phyloP scores from a whole-genome alignment of 2,888 invertebrate species.

The Volucella bombylans region DNA sequence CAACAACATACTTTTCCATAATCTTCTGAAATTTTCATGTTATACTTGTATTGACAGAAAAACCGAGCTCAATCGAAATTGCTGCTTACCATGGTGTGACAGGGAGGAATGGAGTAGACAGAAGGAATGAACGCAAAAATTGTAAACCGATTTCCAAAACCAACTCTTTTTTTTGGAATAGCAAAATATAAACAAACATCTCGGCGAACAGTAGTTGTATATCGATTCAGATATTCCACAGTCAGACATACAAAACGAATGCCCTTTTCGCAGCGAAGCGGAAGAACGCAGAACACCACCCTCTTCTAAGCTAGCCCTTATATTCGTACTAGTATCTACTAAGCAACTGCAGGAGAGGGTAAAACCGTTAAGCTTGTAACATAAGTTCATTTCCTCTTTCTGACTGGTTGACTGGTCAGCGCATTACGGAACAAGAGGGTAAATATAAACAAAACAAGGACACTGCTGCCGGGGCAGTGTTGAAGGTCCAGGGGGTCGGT shows the following conservation, averaged over 20 bases:
- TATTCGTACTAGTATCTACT: not conserved
- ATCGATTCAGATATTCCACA: conserved; percentile 51
- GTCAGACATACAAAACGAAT: not conserved
- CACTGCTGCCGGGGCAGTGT: not conserved
- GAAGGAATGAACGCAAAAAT: conserved; percentile 4
- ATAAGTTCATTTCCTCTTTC: conserved; percentile 50
- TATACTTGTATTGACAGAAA: conserved; percentile 47
- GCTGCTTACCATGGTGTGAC: conserved; percentile 26
- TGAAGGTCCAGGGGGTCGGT: not conserved
- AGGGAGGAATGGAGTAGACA: conserved; percentile 3
- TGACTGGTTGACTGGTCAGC: conserved; percentile 47
- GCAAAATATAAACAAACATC: conserved; percentile 47
- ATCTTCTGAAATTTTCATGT: not conserved
- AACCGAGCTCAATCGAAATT: conserved; percentile 53
- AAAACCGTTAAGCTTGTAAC: conserved; percentile 55
- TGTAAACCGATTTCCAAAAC: conserved; percentile 40
- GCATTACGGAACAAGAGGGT: conserved; percentile 10
- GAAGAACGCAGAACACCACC: conserved; percentile 43
- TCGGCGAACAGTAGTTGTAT: conserved; percentile 40
- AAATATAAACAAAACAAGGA: conserved; percentile 52
- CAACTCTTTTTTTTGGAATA: conserved; percentile 23
- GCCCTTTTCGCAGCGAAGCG: conserved; percentile 17
- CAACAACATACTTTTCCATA: conserved; percentile 3
- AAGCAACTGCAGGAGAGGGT: conserved; percentile 38
- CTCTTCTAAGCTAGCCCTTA: conserved; percentile 22